phyloP scores from a whole-genome alignment of 2,888 invertebrate species.

The Mimumesa dahlbomi region DNA sequence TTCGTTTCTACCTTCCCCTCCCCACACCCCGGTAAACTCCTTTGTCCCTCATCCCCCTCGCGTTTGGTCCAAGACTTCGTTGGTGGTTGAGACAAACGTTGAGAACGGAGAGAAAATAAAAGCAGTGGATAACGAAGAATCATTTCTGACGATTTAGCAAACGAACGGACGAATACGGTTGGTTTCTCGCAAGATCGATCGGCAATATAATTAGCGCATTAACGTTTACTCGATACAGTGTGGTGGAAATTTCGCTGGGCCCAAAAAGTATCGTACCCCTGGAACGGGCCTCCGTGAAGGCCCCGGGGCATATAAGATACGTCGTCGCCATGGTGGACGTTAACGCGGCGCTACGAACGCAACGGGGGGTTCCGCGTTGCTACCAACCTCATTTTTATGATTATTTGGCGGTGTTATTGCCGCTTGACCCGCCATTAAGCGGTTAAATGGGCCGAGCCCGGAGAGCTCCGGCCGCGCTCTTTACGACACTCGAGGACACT shows the following conservation, averaged over 20 bases:
- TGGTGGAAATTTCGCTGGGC: too few species aligned
- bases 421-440: slow-evolving; percentile 75
- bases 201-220: too few species aligned
- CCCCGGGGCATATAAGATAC: slow-evolving; percentile 52
- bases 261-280: neutral
- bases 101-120: too few species aligned
- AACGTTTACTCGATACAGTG: too few species aligned
- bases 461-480: slow-evolving; percentile 51
- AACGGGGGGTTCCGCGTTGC: slow-evolving; percentile 64
- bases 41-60: slow-evolving; percentile 13
- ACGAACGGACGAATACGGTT: too few species aligned
- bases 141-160: neutral
- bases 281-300: neutral
- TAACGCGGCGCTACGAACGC: slow-evolving; percentile 60
- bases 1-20: too few species aligned
- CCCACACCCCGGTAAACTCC: slow-evolving; percentile 9
- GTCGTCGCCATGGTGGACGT: slow-evolving; percentile 58
- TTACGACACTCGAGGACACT: slow-evolving; percentile 55
- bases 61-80: slow-evolving; percentile 13
- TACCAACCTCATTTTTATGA: slow-evolving; percentile 74
- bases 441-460: slow-evolving; percentile 69
- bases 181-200: too few species aligned
- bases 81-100: slow-evolving; percentile 24
- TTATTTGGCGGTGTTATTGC: slow-evolving; percentile 75
- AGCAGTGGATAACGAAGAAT: neutral